These are phyloP conservation scores for Tricholauxania praeusta DNA, from an alignment of 2,888 invertebrate genomes.

Conservation along the genomic window DNA sequence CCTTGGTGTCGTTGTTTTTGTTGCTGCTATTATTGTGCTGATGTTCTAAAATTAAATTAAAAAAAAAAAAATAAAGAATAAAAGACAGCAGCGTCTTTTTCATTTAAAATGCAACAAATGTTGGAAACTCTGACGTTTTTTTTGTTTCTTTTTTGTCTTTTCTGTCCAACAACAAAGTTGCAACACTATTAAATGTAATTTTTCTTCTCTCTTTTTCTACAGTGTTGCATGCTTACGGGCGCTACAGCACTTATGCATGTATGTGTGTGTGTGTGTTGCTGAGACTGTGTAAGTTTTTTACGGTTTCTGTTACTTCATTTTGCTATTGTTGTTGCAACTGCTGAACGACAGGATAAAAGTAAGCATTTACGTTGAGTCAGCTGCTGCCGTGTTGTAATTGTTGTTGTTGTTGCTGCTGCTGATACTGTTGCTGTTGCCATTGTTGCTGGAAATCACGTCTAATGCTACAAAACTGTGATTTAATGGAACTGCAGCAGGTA, in stretches of 20 bases:
- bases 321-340: conserved; percentile 42
- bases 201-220: neutral
- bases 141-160: conserved; percentile 45
- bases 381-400: conserved; percentile 16
- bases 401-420: conserved; percentile 20
- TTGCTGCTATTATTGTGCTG: conserved; percentile 18
- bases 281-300: conserved; percentile 26
- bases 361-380: conserved; percentile 22
- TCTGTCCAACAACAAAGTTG: conserved; percentile 45
- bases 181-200: neutral
- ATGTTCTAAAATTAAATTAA: conserved; percentile 32
- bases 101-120: conserved; percentile 10
- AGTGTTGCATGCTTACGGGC: neutral
- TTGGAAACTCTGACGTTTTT: neutral
- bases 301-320: conserved; percentile 2
- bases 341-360: conserved; percentile 25
- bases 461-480: conserved; percentile 57
- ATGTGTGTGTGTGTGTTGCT: neutral
- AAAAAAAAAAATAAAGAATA: conserved; percentile 6
- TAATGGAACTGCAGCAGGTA: conserved; percentile 50
- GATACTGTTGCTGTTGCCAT: neutral
- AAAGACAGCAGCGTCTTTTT: neutral
- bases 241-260: neutral
- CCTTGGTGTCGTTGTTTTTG: conserved; percentile 38
- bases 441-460: conserved; percentile 12